These are phyloP conservation scores for Platorchestia sp. DNA, from an alignment of 1,140 invertebrate species.

Conservation along the genomic window DNA sequence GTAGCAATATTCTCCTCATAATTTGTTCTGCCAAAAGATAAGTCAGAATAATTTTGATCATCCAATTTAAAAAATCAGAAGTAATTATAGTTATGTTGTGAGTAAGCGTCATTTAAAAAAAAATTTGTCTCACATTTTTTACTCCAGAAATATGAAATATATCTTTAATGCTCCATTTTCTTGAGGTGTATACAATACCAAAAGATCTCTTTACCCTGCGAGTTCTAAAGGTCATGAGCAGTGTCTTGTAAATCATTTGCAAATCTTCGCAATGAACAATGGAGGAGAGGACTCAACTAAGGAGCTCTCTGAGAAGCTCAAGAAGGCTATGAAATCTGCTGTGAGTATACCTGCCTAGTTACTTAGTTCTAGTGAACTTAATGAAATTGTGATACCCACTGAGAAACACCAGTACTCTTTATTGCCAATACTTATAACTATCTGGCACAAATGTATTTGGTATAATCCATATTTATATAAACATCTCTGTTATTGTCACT, in stretches of 20 bases:
- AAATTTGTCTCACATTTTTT: too few species aligned
- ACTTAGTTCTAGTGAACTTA: background rate
- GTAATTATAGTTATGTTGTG: too few species aligned
- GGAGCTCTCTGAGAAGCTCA: slow-evolving; percentile 36
- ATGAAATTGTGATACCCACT: background rate
- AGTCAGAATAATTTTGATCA: too few species aligned
- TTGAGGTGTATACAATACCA: too few species aligned
- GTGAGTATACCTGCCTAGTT: background rate
- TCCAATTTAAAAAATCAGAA: too few species aligned
- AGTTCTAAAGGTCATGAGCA: background rate
- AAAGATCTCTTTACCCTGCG: background rate
- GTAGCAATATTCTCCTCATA: too few species aligned
- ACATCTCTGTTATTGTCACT: background rate
- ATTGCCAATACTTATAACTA: background rate
- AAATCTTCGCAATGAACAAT: background rate
- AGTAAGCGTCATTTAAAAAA: too few species aligned
- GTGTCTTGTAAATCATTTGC: background rate
- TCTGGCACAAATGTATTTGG: background rate
- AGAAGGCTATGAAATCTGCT: background rate
- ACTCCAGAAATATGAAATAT: too few species aligned
- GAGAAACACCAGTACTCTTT: background rate
- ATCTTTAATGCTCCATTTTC: too few species aligned
- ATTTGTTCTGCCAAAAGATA: too few species aligned
- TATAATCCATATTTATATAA: background rate
- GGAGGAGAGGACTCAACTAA: background rate